These are phyloP conservation scores for Argynnis bischoffii DNA, from an alignment of 2,888 invertebrate genomes.

Conservation along the genomic window DNA sequence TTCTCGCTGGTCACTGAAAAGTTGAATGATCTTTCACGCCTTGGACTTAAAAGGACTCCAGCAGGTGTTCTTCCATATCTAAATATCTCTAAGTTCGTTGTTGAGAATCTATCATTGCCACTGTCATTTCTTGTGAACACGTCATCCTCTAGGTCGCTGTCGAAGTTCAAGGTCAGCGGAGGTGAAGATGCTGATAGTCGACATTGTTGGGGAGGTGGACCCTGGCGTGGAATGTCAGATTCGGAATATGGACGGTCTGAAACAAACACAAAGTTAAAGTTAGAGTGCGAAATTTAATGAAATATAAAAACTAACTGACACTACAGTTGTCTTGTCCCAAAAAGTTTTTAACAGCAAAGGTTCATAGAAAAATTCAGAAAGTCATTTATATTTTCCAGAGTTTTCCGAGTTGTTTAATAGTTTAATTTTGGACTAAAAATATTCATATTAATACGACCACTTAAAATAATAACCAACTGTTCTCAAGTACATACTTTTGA, in stretches of 20 bases:
- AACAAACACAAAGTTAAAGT: conserved; percentile 40
- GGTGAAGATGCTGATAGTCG: conserved; percentile 71
- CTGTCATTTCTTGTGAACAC: conserved; percentile 69
- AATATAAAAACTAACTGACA: no score
- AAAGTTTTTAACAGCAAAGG: no score
- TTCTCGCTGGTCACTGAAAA: conserved; percentile 74
- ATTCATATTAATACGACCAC: no score
- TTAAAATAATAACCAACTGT: no score
- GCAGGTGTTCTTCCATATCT: conserved; percentile 73
- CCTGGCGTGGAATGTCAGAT: conserved; percentile 61
- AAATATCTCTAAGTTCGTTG: conserved; percentile 68
- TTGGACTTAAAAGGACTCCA: conserved; percentile 68
- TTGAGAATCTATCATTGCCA: conserved; percentile 70
- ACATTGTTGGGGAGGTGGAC: conserved; percentile 53
- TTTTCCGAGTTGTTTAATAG: no score
- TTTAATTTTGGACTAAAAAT: no score
- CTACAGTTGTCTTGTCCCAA: no score
- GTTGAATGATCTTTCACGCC: conserved; percentile 69
- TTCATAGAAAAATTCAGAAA: no score
- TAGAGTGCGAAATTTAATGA: no score
- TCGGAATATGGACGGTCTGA: conserved; percentile 76
- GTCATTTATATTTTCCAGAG: no score
- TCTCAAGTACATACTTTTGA: no score
- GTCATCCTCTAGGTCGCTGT: conserved; percentile 74
- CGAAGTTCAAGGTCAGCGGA: conserved; percentile 64